A percentile compares a stretch with the other conserved stretches of the same genome.
phyloP scores from a whole-genome alignment of 2,113 vertebrate genomes.

The Chlorocebus sabaeus region DNA sequence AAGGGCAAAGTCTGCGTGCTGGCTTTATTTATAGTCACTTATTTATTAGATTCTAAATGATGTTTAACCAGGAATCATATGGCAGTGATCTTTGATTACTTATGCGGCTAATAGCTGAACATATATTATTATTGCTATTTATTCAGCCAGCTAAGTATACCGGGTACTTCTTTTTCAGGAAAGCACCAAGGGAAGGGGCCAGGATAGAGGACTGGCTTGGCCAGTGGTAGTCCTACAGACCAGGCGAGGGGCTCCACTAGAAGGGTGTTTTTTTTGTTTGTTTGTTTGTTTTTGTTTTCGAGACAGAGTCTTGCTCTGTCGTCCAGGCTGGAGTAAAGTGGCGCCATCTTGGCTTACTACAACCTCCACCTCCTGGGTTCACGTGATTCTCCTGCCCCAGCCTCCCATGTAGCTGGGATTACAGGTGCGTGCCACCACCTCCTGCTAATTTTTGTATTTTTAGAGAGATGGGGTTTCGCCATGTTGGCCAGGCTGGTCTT shows the following conservation, averaged over 20 bases:
- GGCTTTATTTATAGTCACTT: conserved; percentile 62
- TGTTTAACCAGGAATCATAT: conserved; percentile 71
- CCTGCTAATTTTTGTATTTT: too few species aligned
- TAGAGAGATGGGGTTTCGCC: too few species aligned
- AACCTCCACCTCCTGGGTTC: too few species aligned
- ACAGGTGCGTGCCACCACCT: too few species aligned
- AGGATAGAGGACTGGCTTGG: not conserved
- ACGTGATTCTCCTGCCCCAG: too few species aligned
- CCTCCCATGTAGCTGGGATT: too few species aligned
- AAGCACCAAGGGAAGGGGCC: not conserved
- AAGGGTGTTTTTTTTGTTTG: not conserved
- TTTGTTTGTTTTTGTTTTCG: too few species aligned
- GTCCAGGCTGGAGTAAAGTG: too few species aligned
- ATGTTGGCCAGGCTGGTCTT: too few species aligned
- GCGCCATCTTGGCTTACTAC: too few species aligned
- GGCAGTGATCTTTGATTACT: conserved; percentile 76
- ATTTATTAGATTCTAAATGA: conserved; percentile 71
- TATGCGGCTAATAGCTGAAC: conserved; percentile 60
- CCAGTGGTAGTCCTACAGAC: too few species aligned
- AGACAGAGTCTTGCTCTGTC: too few species aligned
- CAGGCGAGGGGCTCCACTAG: not conserved
- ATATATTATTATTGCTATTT: conserved; percentile 65
- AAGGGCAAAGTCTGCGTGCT: not conserved
- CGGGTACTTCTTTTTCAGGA: not conserved
- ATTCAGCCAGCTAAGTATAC: conserved; percentile 33